phyloP scores from a whole-genome alignment of 1,140 invertebrate genomes.

The Onthophagus taurus region DNA sequence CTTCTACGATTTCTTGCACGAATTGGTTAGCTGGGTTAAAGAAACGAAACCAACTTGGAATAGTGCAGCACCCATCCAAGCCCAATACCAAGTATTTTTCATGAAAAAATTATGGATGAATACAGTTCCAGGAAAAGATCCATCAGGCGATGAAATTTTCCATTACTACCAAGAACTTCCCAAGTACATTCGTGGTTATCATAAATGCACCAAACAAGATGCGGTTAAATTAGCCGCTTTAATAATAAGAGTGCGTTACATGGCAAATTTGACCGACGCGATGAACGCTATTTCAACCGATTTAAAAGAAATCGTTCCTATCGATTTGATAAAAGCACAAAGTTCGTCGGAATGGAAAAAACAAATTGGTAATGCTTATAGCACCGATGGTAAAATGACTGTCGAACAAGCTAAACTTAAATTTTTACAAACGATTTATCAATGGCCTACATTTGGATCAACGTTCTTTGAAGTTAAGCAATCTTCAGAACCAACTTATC shows the following conservation, averaged over 20 bases:
- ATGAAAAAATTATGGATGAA: slow-evolving; percentile 97
- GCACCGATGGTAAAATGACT: slow-evolving; percentile 45
- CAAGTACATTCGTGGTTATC: slow-evolving; percentile 83
- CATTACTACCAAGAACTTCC: slow-evolving; percentile 92
- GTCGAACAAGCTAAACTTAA: slow-evolving; percentile 70
- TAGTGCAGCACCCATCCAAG: slow-evolving; percentile 59
- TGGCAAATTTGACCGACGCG: slow-evolving; percentile 46
- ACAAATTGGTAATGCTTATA: slow-evolving; percentile 55
- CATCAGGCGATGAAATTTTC: slow-evolving; percentile 86
- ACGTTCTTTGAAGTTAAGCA: slow-evolving; percentile 94
- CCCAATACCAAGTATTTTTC: slow-evolving; percentile 89
- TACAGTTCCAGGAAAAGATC: slow-evolving; percentile 76
- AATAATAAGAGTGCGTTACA: slow-evolving; percentile 70
- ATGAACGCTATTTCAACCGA: slow-evolving; percentile 8
- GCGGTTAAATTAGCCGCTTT: slow-evolving; percentile 69
- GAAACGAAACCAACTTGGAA: slow-evolving; percentile 65
- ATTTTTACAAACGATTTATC: slow-evolving; percentile 74
- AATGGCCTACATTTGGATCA: slow-evolving; percentile 85
- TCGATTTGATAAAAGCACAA: slow-evolving; percentile 65
- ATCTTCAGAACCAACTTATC: slow-evolving; percentile 72
- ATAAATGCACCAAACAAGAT: slow-evolving; percentile 72
- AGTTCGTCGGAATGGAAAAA: slow-evolving; percentile 77
- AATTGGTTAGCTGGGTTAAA: slow-evolving; percentile 78
- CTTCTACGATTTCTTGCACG: slow-evolving; percentile 92
- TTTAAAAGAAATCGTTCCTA: slow-evolving; percentile 67